phyloP scores from a whole-genome alignment of 2,888 invertebrate genomes.

The Zaprionus lineosus region DNA sequence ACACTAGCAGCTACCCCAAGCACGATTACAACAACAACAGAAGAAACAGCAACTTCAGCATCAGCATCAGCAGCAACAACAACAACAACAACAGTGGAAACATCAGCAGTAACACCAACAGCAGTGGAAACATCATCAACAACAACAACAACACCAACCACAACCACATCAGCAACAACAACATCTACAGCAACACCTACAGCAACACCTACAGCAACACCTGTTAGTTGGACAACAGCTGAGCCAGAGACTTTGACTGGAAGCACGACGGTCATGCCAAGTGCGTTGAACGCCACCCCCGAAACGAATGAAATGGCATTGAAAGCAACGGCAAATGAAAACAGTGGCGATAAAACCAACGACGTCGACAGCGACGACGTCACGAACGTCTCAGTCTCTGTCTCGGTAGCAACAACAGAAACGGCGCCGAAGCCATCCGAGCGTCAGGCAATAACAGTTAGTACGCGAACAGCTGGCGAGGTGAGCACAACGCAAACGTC shows the following conservation, averaged over 20 bases:
- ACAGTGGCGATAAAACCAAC: conserved; percentile 48
- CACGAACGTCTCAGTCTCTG: conserved; percentile 36
- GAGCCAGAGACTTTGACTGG: conserved; percentile 24
- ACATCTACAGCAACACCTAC: conserved; percentile 6
- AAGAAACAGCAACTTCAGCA: conserved; percentile 18
- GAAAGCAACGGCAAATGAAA: conserved; percentile 50
- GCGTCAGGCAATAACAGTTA: conserved; percentile 65
- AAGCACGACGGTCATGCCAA: conserved; percentile 23
- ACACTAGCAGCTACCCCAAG: not conserved
- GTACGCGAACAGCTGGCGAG: conserved; percentile 69
- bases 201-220: conserved; percentile 9
- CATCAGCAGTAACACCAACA: not conserved
- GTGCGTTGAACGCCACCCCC: conserved; percentile 53
- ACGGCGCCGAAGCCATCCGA: conserved; percentile 37
- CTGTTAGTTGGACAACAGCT: conserved; percentile 34
- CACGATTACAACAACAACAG: not conserved
- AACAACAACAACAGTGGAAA: not conserved
- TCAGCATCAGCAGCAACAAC: not conserved
- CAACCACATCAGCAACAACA: not conserved
- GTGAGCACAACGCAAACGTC: conserved; percentile 45
- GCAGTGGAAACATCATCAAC: conserved; percentile 18
- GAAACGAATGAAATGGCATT: conserved; percentile 50
- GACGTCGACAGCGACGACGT: conserved; percentile 37
- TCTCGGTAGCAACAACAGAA: conserved; percentile 40
- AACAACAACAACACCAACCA: conserved; percentile 7